Base-by-base conservation (phyloP, 2,888 invertebrate genomes). In the Therioaphis trifolii region DNA sequence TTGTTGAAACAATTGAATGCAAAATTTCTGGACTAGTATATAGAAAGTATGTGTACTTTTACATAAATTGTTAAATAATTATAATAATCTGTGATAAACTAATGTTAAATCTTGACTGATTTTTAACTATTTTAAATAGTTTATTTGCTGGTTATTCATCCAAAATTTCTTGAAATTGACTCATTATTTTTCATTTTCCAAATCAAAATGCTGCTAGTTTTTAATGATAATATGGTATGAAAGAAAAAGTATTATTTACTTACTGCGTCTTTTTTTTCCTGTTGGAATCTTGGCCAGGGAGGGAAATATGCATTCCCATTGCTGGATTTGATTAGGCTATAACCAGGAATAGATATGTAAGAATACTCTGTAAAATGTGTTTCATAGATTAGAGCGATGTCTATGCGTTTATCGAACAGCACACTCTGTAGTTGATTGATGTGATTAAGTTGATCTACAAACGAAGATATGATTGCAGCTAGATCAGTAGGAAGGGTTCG, bases 1-100 rank as follows among this genome's bases (percentile, higher is more conserved):
- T 93, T 88, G 96, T 95, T 88, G 96, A 96, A 90, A 91, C 94
- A 84, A 88, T 96, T 15, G 92, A 92, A 87, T 96, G 96, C 89
- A 92, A 92, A 87, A 93, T 92, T 63, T 87, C 88, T 89, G 95
- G 95, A 27, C 93, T 92, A 85, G 93, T 94, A 14, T 94, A 94
- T 9, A 91, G 94, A 89, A 95, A 93, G 93, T 93, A 89, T 86
- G 84, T 71, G 24, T 14, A 18, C 84, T 71, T n/a, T 35, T 35
- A 35, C 35, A 35, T 76, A 71, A 46, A 69, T 21, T 74, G 58
- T 46, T 46, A 61, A 40, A 66, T 21, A n/a, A 69, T 14, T 4
- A 27, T 27, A 9, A 35, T 35, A 35, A 5, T 35, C 35, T 5
- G 35, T 35, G 35, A 35, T 35, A 35, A 35, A 35, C 7, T 35